Evolutionary conservation across 2,888 invertebrate species (phyloP).

Genomic region (Lepidocyrtinus sp.): DNA sequence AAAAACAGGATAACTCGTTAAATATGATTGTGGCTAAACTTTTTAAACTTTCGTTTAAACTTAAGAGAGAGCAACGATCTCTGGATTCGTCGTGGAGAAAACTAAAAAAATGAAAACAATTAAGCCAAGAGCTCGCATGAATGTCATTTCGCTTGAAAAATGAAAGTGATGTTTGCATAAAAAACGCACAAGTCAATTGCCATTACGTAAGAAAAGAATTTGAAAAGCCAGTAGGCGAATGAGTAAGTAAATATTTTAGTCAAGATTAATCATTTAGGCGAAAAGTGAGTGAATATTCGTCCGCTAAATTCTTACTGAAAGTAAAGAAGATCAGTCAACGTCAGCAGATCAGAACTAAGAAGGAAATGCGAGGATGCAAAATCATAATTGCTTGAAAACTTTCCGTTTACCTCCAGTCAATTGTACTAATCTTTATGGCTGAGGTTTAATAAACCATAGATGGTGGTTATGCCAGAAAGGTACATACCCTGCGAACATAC

Average conservation of each 20-base stretch:
- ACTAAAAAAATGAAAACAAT: background rate
- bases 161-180: constrained; percentile 20
- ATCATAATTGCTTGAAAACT: background rate
- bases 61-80: background rate
- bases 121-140: background rate
- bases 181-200: background rate
- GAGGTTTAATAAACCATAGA: too few relatives aligned
- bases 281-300: background rate
- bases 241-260: background rate
- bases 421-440: too few relatives aligned
- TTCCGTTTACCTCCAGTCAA: background rate
- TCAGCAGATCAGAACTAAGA: constrained; percentile 1
- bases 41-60: too few relatives aligned
- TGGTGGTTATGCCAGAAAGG: too few relatives aligned
- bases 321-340: constrained; percentile 48
- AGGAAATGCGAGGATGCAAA: background rate
- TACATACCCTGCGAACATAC: too few relatives aligned
- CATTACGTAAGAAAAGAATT: background rate
- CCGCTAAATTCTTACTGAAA: background rate
- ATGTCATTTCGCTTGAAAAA: constrained; percentile 34
- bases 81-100: background rate
- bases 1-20: too few relatives aligned
- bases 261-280: constrained; percentile 16
- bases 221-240: background rate
- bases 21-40: too few relatives aligned